Evolutionary conservation across 1,140 invertebrate genomes (phyloP).

Genomic region (Drosophila orena): DNA sequence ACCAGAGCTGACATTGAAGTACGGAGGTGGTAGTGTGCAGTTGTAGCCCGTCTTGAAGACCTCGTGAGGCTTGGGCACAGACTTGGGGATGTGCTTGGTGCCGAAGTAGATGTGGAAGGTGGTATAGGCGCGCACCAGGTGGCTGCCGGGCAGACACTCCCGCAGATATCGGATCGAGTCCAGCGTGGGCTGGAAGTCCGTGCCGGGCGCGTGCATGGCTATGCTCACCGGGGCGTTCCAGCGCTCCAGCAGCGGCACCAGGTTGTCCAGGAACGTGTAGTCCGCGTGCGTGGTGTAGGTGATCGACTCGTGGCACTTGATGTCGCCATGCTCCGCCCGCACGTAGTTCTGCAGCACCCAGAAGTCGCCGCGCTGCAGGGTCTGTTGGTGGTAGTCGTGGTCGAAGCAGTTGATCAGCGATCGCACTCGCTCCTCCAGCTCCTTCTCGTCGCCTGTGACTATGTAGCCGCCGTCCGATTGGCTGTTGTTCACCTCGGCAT

Average conservation of each 20-base stretch:
- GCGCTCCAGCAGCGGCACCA: conserved; percentile 91
- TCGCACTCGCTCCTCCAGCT: conserved; percentile 77
- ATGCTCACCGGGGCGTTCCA: conserved; percentile 90
- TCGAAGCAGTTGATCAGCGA: conserved; percentile 88
- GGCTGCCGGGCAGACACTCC: conserved; percentile 87
- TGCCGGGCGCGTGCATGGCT: conserved; percentile 91
- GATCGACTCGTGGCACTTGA: conserved; percentile 92
- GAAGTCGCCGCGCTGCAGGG: conserved; percentile 92
- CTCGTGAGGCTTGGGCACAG: conserved; percentile 88
- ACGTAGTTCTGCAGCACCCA: conserved; percentile 97
- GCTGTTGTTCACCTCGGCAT: conserved; percentile 65
- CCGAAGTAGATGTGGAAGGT: conserved; percentile 95
- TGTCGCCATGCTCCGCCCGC: conserved; percentile 86
- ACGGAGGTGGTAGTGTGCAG: conserved; percentile 89
- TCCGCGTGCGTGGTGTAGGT: conserved; percentile 97
- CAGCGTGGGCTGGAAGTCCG: conserved; percentile 88
- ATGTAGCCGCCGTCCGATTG: conserved; percentile 67
- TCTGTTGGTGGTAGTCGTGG: conserved; percentile 87
- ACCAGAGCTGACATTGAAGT: conserved; percentile 87
- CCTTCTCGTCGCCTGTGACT: conserved; percentile 80
- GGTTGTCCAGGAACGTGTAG: conserved; percentile 95
- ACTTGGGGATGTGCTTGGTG: conserved; percentile 92
- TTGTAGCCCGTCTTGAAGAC: conserved; percentile 88
- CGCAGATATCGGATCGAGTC: conserved; percentile 89
- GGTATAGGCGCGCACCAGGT: conserved; percentile 90